Evolutionary conservation across 2,888 invertebrate species (phyloP).

Genomic region (Drosophila maculinotata): DNA sequence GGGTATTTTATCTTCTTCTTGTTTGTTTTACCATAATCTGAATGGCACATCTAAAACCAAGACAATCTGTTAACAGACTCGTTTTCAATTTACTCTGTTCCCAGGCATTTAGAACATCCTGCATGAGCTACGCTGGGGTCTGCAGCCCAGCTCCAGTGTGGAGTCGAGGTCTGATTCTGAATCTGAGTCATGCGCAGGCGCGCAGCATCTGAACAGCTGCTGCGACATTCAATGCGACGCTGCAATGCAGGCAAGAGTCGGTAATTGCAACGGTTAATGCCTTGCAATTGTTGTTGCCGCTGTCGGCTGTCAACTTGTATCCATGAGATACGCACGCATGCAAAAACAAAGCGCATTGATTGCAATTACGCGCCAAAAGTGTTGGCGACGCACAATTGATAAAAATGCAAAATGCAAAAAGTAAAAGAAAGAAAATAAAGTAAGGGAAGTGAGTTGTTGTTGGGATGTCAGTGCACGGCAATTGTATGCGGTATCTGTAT

Average conservation of each 20-base stretch:
- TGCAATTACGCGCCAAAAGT: constrained; percentile 69
- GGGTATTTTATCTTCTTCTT: neutral
- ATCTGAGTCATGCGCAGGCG: constrained; percentile 50
- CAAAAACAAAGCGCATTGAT: constrained; percentile 58
- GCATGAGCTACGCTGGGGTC: constrained; percentile 25
- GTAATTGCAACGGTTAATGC: constrained; percentile 36
- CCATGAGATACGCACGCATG: constrained; percentile 41
- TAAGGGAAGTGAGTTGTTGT: constrained; percentile 57
- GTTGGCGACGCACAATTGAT: constrained; percentile 57
- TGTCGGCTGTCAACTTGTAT: constrained; percentile 40
- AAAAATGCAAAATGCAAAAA: constrained; percentile 18
- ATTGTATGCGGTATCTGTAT: constrained; percentile 28
- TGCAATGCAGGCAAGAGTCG: constrained; percentile 11
- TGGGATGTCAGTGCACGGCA: constrained; percentile 18
- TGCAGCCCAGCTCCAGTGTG: neutral
- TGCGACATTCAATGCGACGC: too few species aligned
- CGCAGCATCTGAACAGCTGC: constrained; percentile 26
- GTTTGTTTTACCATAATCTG: constrained; percentile 4
- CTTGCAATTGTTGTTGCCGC: constrained; percentile 31
- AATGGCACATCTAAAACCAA: constrained; percentile 2
- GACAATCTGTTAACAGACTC: constrained; percentile 30
- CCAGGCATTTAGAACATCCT: constrained; percentile 59
- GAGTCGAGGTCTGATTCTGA: constrained; percentile 1
- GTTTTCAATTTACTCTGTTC: constrained; percentile 54
- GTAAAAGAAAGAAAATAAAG: constrained; percentile 14